A percentile compares a stretch with the other conserved stretches of the same genome.
Evolutionary conservation across 2,797 vertebrate genomes (phyloP).

Genomic region (Choloepus didactylus): DNA sequence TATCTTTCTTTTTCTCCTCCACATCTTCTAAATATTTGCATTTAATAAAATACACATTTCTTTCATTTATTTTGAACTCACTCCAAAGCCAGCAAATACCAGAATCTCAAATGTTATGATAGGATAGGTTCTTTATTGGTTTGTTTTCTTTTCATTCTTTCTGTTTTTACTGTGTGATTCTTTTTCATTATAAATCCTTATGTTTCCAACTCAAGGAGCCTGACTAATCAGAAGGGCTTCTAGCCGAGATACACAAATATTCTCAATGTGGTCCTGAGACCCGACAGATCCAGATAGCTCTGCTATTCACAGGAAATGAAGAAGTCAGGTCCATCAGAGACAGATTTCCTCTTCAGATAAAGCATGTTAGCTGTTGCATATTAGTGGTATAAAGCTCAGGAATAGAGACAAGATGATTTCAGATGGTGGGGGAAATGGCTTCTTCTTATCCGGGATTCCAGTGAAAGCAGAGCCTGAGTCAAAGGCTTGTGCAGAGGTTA

Average conservation of each 20-base stretch:
- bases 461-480: constrained; percentile 14
- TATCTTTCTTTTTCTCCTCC: constrained; percentile 82
- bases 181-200: constrained; percentile 89
- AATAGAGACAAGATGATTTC: constrained; percentile 69
- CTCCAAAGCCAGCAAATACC: constrained; percentile 93
- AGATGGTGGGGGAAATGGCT: constrained; percentile 63
- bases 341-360: constrained; percentile 90
- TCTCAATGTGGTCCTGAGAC: constrained; percentile 85
- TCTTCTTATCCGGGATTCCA: constrained; percentile 24
- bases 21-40: constrained; percentile 94
- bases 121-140: constrained; percentile 93
- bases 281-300: constrained; percentile 87
- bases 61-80: constrained; percentile 92
- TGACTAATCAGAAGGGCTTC: constrained; percentile 89
- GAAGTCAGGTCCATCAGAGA: constrained; percentile 89
- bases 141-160: constrained; percentile 97
- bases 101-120: constrained; percentile 92
- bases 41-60: constrained; percentile 98
- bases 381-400: constrained; percentile 71
- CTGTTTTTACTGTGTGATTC: constrained; percentile 90
- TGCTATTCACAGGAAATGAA: constrained; percentile 91
- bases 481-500: neutral
- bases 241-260: constrained; percentile 88
- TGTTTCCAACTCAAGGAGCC: constrained; percentile 88
- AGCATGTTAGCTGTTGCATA: constrained; percentile 80